A percentile compares a stretch with the other conserved stretches of the same genome.
These are phyloP conservation scores for Sinosuthora webbiana DNA, from an alignment of 2,113 vertebrate genomes.

Conservation along the genomic window DNA sequence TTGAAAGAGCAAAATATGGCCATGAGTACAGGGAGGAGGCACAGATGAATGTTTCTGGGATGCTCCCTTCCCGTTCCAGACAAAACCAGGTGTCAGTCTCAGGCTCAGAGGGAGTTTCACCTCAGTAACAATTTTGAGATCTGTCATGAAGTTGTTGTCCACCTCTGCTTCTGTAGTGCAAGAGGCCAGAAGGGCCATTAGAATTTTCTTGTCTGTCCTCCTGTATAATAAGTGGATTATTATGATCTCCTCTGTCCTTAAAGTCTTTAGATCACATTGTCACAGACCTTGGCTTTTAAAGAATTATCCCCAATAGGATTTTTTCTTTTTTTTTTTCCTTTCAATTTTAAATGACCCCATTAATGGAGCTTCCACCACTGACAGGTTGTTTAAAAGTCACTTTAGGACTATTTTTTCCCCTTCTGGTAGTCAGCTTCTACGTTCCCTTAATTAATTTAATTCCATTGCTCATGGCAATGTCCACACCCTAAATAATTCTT, in stretches of 20 bases:
- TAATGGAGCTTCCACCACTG: slow-evolving; percentile 39
- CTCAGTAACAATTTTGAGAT: background rate
- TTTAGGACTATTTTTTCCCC: background rate
- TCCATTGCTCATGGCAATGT: slow-evolving; percentile 8
- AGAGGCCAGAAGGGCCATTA: background rate
- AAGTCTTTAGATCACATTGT: slow-evolving; percentile 15
- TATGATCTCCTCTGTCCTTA: slow-evolving; percentile 17
- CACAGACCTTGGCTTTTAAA: slow-evolving; percentile 1
- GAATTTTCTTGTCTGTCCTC: background rate
- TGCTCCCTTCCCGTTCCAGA: background rate
- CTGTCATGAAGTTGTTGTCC: background rate
- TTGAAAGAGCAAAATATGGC: background rate
- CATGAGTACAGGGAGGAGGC: background rate
- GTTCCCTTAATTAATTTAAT: slow-evolving; percentile 40
- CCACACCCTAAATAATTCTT: slow-evolving; percentile 60
- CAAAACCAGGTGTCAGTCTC: background rate
- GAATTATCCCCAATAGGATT: slow-evolving; percentile 58
- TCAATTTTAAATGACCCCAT: slow-evolving; percentile 54
- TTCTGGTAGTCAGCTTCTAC: background rate
- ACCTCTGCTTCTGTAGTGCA: background rate
- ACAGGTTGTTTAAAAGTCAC: slow-evolving; percentile 22
- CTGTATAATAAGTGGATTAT: background rate
- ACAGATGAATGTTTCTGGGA: background rate
- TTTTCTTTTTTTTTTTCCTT: slow-evolving; percentile 6
- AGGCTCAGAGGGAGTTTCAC: background rate